Conservation (phyloP, 2,113 vertebrate species). For the Upupa epops region DNA sequence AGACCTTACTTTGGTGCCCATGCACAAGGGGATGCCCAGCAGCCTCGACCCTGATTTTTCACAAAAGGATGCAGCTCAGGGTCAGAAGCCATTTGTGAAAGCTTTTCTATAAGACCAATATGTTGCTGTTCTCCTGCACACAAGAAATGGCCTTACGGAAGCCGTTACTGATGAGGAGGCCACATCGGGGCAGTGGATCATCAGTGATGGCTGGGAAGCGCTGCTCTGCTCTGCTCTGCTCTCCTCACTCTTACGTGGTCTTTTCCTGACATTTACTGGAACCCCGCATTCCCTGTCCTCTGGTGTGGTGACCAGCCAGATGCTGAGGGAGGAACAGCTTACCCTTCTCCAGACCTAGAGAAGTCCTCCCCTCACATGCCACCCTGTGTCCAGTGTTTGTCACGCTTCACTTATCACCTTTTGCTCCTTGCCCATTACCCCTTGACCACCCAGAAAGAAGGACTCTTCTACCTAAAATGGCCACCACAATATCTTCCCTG, state of each 20-base stretch:
- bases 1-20: background rate
- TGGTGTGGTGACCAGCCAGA: accelerated
- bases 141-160: background rate
- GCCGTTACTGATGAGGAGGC: background rate
- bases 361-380: background rate
- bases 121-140: no score
- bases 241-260: background rate
- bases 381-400: background rate
- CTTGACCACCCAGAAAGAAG: background rate
- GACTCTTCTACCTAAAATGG: slow-evolving; percentile 87
- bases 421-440: background rate
- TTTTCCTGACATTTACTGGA: background rate
- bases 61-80: background rate
- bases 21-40: background rate
- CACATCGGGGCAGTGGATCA: background rate
- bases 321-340: background rate
- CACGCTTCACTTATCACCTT: background rate
- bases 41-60: accelerated
- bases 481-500: slow-evolving; percentile 92
- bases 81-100: no score
- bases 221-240: background rate
- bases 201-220: background rate
- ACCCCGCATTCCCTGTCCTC: background rate
- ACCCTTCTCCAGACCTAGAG: background rate
- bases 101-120: no score